A percentile compares a stretch with the other conserved stretches of the same genome.
Evolutionary conservation across 2,113 vertebrate genomes (phyloP).

Genomic region (Addax nasomaculatus): DNA sequence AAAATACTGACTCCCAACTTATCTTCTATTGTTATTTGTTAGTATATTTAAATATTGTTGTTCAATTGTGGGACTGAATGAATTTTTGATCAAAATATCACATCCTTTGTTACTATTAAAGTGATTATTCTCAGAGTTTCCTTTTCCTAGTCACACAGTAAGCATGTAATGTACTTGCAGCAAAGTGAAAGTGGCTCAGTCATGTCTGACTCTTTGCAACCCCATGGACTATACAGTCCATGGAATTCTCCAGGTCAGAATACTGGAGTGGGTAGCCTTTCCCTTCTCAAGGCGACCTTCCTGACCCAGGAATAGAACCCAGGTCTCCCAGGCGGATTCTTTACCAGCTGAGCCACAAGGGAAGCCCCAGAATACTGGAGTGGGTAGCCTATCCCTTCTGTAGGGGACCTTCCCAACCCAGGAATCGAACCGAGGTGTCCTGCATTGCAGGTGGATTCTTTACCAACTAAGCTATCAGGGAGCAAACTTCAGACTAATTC

Average conservation of each 20-base stretch:
- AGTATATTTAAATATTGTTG: constrained; percentile 5
- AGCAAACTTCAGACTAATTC: background rate
- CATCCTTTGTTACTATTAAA: background rate
- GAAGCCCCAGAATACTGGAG: background rate
- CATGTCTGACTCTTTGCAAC: background rate
- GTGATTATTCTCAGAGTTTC: background rate
- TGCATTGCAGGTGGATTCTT: background rate
- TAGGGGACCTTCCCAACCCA: background rate
- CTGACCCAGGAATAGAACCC: fast-evolving
- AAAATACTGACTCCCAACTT: background rate
- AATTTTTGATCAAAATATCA: background rate
- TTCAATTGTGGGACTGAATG: background rate
- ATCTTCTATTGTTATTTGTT: background rate
- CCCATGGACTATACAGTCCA: background rate
- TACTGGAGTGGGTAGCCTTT: background rate
- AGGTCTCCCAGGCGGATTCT: background rate
- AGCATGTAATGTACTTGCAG: background rate
- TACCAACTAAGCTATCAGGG: background rate
- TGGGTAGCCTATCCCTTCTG: background rate
- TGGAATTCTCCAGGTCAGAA: background rate
- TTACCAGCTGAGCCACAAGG: background rate
- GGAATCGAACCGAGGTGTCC: background rate
- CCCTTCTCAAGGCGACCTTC: background rate
- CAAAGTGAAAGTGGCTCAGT: background rate
- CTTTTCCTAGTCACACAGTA: background rate